Evolutionary conservation across 1,140 invertebrate genomes (phyloP), one percentile per base, ranked within the genome.

Genomic region (Drosophila murphyi): DNA sequence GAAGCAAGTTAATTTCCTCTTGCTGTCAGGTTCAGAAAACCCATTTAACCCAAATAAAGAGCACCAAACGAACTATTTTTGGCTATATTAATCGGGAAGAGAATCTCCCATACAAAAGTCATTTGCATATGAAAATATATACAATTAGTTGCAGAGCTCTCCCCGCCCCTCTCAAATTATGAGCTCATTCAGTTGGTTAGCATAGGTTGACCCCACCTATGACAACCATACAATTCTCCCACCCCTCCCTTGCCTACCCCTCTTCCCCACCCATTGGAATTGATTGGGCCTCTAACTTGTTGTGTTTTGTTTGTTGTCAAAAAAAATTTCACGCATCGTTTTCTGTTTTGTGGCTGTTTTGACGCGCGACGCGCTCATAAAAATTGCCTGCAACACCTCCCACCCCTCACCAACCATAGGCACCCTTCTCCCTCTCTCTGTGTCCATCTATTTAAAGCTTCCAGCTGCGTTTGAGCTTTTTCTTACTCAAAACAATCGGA

Each of bases 241-340:
- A 29, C 51, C 5, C 41, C n/a, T 12, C 29, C 28, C 12, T 6
- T 3, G 12, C 12, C 12, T 12, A 12, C 12, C 5, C 31, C 4
- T 6, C n/a, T 8, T 4, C 35, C 2, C 39, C 20, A 10, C 56
- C 45, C 43, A 34, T 64, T 55, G 62, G 52, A 8, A 35, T 54
- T 55, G 45, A 39, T 73, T 61, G 35, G 41, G 45, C n/a, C 47
- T 63, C 43, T 72, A 79, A 82, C 80, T 87, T 87, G 83, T 88
- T 87, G 79, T 88, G 83, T 80, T 80, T 82, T 78, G 60, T 73
- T 76, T 74, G 70, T 70, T 78, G 76, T 74, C 83, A 77, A 83
- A 89, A 43, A 43, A n/a, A 43, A 43, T 75, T 87, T 83, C 77
- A 88, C 85, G 83, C 83, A 83, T 88, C 62, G 76, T 88, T 74